These are phyloP conservation scores for Pammene aurita DNA, from an alignment of 2,888 invertebrate genomes.

Conservation along the genomic window DNA sequence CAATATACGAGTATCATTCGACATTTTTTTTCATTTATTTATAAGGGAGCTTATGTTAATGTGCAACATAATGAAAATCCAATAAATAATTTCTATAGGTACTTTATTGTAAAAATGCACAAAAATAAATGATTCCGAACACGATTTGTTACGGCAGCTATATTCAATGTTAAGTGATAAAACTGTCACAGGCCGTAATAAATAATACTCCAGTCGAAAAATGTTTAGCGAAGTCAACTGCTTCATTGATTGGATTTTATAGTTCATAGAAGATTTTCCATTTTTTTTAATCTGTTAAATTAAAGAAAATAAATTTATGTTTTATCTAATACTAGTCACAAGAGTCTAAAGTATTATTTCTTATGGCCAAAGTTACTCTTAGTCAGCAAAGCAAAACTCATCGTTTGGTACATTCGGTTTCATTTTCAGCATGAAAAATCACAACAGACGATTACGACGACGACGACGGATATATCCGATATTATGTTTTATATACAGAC, in stretches of 20 bases:
- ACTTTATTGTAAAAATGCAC: slow-evolving; percentile 52
- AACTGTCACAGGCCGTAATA: slow-evolving; percentile 6
- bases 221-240: not conserved
- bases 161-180: slow-evolving; percentile 39
- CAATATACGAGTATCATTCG: no score
- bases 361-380: slow-evolving; percentile 5
- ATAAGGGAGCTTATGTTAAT: no score
- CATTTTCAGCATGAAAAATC: no score
- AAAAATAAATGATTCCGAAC: slow-evolving; percentile 50
- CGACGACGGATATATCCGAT: no score
- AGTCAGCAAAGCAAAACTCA: slow-evolving; percentile 1
- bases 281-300: not conserved
- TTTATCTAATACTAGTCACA: no score
- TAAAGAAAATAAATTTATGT: no score
- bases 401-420: no score
- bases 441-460: no score
- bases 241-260: not conserved
- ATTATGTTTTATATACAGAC: no score
- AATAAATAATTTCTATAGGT: slow-evolving; percentile 46
- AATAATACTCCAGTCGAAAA: slow-evolving; percentile 10
- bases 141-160: slow-evolving; percentile 47
- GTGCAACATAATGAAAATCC: no score
- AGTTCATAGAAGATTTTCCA: not conserved
- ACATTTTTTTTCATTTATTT: no score
- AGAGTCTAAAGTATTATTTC: not conserved